A percentile compares a stretch with the other conserved stretches of the same genome.
phyloP scores from a whole-genome alignment of 2,113 vertebrate species.

The Bettongia penicillata region DNA sequence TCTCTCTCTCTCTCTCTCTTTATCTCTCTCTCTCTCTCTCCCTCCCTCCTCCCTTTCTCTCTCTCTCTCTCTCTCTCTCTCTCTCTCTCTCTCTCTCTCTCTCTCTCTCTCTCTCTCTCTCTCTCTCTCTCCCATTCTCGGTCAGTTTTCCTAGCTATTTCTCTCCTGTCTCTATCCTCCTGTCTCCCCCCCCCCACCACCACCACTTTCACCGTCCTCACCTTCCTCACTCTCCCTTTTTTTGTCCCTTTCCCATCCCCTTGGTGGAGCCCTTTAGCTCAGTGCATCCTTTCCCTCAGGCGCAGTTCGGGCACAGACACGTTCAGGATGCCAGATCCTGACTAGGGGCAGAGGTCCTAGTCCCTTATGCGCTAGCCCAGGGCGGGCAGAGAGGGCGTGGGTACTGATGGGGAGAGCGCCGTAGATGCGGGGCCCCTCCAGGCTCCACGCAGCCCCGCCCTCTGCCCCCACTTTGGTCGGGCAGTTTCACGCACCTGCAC shows the following conservation, averaged over 20 bases:
- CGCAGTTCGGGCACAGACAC: background rate
- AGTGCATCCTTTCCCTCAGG: background rate
- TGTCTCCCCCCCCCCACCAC: background rate
- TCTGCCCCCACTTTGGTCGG: background rate
- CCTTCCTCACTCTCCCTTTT: background rate
- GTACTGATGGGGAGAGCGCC: background rate
- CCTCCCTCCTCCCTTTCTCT: too few relatives aligned
- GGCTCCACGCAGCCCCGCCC: background rate
- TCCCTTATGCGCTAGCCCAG: background rate
- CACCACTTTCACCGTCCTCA: background rate
- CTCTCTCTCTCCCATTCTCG: background rate
- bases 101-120: background rate
- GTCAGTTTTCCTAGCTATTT: background rate
- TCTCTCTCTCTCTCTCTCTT: too few relatives aligned
- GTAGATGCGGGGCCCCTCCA: background rate
- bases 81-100: too few relatives aligned
- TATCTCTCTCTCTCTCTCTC: too few relatives aligned
- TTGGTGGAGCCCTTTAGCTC: background rate
- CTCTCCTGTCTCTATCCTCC: background rate
- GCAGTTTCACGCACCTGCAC: constrained; percentile 89
- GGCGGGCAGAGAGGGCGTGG: background rate
- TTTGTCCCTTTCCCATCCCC: background rate
- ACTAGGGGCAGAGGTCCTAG: background rate
- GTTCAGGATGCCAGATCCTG: background rate
- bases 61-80: too few relatives aligned